Evolutionary conservation across 2,888 invertebrate species (phyloP).

Genomic region (Drosophila paracracens): DNA sequence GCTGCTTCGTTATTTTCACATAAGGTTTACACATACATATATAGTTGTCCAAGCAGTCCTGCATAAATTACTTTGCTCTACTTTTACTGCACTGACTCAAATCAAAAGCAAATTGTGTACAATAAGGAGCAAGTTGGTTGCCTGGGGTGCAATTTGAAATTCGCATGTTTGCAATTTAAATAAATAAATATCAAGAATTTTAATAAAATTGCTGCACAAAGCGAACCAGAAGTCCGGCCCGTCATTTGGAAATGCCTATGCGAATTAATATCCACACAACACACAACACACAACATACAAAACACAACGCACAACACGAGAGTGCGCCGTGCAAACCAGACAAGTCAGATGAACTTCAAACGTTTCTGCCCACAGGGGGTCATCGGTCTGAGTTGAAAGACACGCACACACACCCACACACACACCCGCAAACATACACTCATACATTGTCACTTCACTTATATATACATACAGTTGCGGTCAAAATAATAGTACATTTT

Average conservation of each 20-base stretch:
- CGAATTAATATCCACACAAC: background rate
- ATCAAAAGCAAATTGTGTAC: background rate
- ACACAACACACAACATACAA: background rate
- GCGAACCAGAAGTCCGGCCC: background rate
- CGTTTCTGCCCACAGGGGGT: slow-evolving; percentile 44
- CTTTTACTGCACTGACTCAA: background rate
- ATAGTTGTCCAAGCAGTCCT: background rate
- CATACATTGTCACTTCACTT: slow-evolving; percentile 8
- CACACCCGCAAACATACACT: slow-evolving; percentile 5
- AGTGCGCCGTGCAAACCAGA: background rate
- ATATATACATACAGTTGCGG: background rate
- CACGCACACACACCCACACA: slow-evolving; percentile 10
- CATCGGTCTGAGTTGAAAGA: slow-evolving; percentile 41
- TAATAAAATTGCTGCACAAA: slow-evolving; percentile 7
- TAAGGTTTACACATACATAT: background rate
- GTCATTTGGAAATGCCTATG: slow-evolving; percentile 8
- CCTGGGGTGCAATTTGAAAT: background rate
- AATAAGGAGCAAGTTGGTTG: background rate
- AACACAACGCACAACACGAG: background rate
- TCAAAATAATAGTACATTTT: background rate
- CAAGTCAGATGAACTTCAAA: slow-evolving; percentile 44
- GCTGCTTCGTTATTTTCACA: background rate
- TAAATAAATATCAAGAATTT: slow-evolving; percentile 30
- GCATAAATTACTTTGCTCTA: background rate
- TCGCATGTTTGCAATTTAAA: slow-evolving; percentile 7